Evolutionary conservation across 1,140 invertebrate genomes (phyloP), one percentile per base, ranked within the genome.

Genomic region (Apolygus lucorum): DNA sequence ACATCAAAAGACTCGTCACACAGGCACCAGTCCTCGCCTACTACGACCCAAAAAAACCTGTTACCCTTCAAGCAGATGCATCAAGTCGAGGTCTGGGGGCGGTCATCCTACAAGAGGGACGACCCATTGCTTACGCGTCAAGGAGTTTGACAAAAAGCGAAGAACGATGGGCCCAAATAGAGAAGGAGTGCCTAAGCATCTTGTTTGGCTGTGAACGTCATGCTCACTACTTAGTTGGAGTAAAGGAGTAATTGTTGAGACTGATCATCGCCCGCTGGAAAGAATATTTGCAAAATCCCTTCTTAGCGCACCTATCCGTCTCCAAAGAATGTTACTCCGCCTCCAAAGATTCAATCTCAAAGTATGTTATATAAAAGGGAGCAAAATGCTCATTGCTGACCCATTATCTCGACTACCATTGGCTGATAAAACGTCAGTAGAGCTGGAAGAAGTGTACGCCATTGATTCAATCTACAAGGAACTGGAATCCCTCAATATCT

Each of bases 271-370:
- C 77, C 78, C 78, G 11, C 52, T 79, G 17, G 75, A 76, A 2
- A 22, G 67, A 0, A 74, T 79, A 42, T 69, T 74, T 34, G 74
- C 71, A 13, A 76, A 74, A 71, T 2, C 34, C 2, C 24, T 76
- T 17, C 17, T 59, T 14, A 73, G 74, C 62, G 68, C 73, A 13
- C 68, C 76, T 14, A 68, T 74, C 17, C 63, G 81, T n/a, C 68
- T 83, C 1, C 78, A 82, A 72, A 65, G 76, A 17, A 76, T 81
- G 71, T 72, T 77, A 17, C 71, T 82, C 74, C 75, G 42, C 82
- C 79, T 73, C 71, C 74, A 22, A 70, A 77, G 34, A 74, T 76
- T 21, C 68, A 74, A 1, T 70, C 67, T 21, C 75, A 76, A 65
- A 11, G 75, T 8, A 74, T 76, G 77, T n/a, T n/a, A n/a, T n/a